These are phyloP conservation scores for Limenitis camilla DNA, from an alignment of 2,888 invertebrate species.

Conservation along the genomic window DNA sequence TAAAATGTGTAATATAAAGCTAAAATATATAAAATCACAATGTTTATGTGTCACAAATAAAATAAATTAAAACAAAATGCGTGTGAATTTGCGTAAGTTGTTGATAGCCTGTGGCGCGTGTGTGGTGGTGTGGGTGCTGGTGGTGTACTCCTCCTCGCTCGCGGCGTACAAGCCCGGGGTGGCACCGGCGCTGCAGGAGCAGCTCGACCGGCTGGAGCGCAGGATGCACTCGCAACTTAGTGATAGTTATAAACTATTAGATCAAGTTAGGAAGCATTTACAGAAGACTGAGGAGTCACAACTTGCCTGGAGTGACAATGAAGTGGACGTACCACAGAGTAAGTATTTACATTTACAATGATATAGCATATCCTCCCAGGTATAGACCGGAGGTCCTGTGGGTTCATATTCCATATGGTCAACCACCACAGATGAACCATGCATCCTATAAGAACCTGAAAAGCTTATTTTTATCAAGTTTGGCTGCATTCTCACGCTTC, in stretches of 20 bases:
- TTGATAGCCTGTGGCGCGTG: constrained; percentile 35
- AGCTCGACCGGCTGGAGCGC: constrained; percentile 40
- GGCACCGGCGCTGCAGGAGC: constrained; percentile 38
- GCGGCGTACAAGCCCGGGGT: constrained; percentile 28
- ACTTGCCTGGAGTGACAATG: constrained; percentile 13
- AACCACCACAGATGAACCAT: too few relatives aligned
- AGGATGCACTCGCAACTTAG: constrained; percentile 41
- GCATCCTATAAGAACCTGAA: too few relatives aligned
- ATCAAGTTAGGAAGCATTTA: constrained; percentile 40
- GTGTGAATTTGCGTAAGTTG: constrained; percentile 53
- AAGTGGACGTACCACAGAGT: constrained; percentile 27
- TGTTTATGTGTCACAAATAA: constrained; percentile 2
- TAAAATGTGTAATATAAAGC: too few relatives aligned
- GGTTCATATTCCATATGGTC: too few relatives aligned
- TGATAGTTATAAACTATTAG: constrained; percentile 45
- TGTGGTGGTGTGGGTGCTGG: constrained; percentile 46
- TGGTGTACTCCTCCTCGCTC: constrained; percentile 43
- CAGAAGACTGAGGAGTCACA: constrained; percentile 28
- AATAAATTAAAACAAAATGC: constrained; percentile 43
- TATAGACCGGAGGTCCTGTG: too few relatives aligned
- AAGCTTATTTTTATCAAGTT: too few relatives aligned
- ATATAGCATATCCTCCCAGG: too few relatives aligned
- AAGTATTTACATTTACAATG: constrained; percentile 28
- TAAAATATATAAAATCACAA: not conserved
- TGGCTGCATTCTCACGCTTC: too few relatives aligned